Percentiles rank a stretch among this genome's conserved stretches.
phyloP scores from a whole-genome alignment of 2,113 vertebrate species.

The Eptesicus fuscus region DNA sequence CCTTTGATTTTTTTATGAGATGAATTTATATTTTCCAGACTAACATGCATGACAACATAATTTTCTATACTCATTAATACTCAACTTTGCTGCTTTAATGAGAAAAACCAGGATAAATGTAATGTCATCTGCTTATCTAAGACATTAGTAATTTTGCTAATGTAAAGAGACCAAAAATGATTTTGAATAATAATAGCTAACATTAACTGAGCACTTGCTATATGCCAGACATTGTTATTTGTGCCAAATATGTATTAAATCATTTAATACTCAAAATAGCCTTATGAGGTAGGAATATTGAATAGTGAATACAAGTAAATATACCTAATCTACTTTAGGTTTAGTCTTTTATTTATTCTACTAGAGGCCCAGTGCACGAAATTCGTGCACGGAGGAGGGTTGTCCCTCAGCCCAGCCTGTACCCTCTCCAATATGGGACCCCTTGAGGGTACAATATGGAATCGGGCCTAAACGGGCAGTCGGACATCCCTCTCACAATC shows the following conservation, averaged over 20 bases:
- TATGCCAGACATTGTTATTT: background rate
- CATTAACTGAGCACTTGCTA: constrained; percentile 21
- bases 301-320: constrained; percentile 37
- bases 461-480: too few relatives aligned
- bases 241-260: background rate
- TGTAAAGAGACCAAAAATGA: constrained; percentile 55
- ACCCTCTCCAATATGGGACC: too few relatives aligned
- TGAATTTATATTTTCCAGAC: constrained; percentile 84
- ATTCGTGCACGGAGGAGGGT: too few relatives aligned
- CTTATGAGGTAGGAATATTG: background rate
- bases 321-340: background rate
- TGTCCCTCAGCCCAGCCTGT: too few relatives aligned
- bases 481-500: too few relatives aligned
- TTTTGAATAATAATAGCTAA: constrained; percentile 60
- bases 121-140: constrained; percentile 82
- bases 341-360: background rate
- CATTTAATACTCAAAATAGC: background rate
- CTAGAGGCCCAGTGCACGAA: too few relatives aligned
- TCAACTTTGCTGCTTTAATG: constrained; percentile 79
- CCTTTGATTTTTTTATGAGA: constrained; percentile 81
- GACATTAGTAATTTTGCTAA: constrained; percentile 72
- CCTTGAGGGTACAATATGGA: too few relatives aligned
- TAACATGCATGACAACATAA: constrained; percentile 84
- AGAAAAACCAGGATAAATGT: constrained; percentile 75
- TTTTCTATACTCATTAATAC: constrained; percentile 82